phyloP scores from a whole-genome alignment of 1,140 invertebrate species.

The Achroia grisella region DNA sequence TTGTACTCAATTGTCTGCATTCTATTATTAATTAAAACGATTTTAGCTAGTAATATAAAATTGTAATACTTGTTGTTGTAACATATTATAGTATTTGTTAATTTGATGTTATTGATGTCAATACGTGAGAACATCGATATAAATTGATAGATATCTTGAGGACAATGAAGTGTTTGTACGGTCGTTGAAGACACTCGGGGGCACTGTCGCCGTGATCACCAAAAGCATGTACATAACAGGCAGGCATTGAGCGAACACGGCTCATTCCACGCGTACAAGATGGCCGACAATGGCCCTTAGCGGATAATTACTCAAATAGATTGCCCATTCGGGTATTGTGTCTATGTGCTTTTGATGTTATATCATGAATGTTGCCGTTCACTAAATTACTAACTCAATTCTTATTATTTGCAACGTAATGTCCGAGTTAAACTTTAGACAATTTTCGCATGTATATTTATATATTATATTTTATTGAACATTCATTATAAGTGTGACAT shows the following conservation, averaged over 20 bases:
- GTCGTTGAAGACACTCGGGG: conserved; percentile 37
- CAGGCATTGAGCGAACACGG: conserved; percentile 57
- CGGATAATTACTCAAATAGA: conserved; percentile 72
- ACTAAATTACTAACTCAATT: too few species aligned
- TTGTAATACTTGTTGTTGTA: too few species aligned
- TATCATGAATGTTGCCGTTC: conserved; percentile 39
- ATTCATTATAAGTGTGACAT: too few species aligned
- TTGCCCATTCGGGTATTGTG: conserved; percentile 69
- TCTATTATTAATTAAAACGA: neutral
- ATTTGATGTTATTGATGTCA: too few species aligned
- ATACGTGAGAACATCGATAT: neutral
- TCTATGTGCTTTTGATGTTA: conserved; percentile 44
- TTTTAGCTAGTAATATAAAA: too few species aligned
- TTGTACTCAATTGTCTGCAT: neutral
- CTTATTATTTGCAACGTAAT: too few species aligned
- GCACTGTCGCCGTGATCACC: conserved; percentile 39
- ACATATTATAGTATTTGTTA: too few species aligned
- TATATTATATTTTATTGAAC: too few species aligned
- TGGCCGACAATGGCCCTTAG: conserved; percentile 69
- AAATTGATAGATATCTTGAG: conserved; percentile 13
- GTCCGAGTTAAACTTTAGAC: too few species aligned
- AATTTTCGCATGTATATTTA: too few species aligned
- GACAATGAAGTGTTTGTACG: conserved; percentile 35
- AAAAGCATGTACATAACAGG: conserved; percentile 53
- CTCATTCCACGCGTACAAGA: conserved; percentile 65